Percentiles rank a stretch among this genome's conserved stretches.
Evolutionary conservation across 2,797 vertebrate species (phyloP).

Genomic region (Xenentodon cancila): DNA sequence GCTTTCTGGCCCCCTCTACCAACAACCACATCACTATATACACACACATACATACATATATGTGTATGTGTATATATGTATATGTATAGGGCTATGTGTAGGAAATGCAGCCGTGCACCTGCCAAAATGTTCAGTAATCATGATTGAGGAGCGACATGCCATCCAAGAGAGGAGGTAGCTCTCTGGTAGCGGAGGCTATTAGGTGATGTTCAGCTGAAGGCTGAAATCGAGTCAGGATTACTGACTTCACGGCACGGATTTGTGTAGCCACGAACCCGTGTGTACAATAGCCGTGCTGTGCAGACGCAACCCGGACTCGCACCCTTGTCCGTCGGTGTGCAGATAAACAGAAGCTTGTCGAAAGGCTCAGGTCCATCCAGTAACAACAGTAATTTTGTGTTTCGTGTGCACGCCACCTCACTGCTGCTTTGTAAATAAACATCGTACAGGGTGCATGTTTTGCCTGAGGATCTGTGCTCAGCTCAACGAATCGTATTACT

Average conservation of each 20-base stretch:
- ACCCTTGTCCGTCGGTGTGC: constrained; percentile 1
- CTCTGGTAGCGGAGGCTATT: constrained; percentile 18
- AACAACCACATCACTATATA: too few relatives aligned
- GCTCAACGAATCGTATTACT: background rate
- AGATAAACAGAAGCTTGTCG: constrained; percentile 18
- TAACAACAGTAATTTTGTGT: constrained; percentile 20
- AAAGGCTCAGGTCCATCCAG: background rate
- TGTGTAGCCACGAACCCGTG: background rate
- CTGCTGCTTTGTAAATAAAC: too few relatives aligned
- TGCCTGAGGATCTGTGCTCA: too few relatives aligned
- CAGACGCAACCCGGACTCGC: too few relatives aligned
- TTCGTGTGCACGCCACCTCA: background rate
- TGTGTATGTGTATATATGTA: background rate
- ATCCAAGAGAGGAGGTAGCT: constrained; percentile 35
- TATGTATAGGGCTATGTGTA: background rate
- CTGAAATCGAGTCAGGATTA: constrained; percentile 1
- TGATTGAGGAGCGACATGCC: constrained; percentile 60
- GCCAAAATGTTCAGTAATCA: constrained; percentile 67
- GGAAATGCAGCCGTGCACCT: constrained; percentile 69
- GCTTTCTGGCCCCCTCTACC: too few relatives aligned
- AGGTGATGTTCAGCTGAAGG: too few relatives aligned
- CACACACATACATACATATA: too few relatives aligned
- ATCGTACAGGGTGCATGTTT: too few relatives aligned
- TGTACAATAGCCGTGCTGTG: too few relatives aligned
- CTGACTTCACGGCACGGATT: background rate